phyloP scores from a whole-genome alignment of 1,140 invertebrate species.

The Geopemphigus sp. region DNA sequence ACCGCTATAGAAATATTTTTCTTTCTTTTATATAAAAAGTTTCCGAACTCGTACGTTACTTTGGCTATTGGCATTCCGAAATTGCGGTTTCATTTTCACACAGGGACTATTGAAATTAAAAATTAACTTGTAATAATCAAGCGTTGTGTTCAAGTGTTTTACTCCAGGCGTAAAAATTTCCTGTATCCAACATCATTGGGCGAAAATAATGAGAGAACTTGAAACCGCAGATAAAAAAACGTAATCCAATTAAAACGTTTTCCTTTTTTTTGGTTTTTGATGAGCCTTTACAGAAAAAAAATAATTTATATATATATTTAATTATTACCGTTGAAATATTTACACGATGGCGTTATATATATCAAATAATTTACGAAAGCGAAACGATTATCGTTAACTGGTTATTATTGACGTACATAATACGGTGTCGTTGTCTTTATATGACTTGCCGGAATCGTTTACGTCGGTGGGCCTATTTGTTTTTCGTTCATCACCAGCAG shows the following conservation, averaged over 20 bases:
- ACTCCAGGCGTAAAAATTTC: neutral
- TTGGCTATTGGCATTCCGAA: neutral
- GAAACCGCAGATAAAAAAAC: neutral
- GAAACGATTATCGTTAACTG: too few relatives aligned
- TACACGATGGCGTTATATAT: too few relatives aligned
- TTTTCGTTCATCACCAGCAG: too few relatives aligned
- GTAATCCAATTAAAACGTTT: conserved; percentile 5
- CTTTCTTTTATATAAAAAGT: neutral
- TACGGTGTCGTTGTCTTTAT: too few relatives aligned
- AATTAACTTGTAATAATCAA: neutral
- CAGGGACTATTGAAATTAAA: neutral
- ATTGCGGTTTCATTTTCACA: neutral
- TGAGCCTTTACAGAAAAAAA: too few relatives aligned
- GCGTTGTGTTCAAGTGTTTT: neutral
- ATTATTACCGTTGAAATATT: too few relatives aligned
- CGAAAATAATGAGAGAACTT: conserved; percentile 5
- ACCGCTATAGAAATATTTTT: neutral
- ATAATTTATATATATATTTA: too few relatives aligned
- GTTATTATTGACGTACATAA: too few relatives aligned
- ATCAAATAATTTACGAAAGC: too few relatives aligned
- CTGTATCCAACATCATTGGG: too few relatives aligned
- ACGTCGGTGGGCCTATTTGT: too few relatives aligned
- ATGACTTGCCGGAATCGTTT: too few relatives aligned
- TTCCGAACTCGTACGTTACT: neutral
- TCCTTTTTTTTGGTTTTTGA: neutral